A percentile compares a stretch with the other conserved stretches of the same genome.
phyloP scores from a whole-genome alignment of 2,797 vertebrate species.

The Sus cebifrons region DNA sequence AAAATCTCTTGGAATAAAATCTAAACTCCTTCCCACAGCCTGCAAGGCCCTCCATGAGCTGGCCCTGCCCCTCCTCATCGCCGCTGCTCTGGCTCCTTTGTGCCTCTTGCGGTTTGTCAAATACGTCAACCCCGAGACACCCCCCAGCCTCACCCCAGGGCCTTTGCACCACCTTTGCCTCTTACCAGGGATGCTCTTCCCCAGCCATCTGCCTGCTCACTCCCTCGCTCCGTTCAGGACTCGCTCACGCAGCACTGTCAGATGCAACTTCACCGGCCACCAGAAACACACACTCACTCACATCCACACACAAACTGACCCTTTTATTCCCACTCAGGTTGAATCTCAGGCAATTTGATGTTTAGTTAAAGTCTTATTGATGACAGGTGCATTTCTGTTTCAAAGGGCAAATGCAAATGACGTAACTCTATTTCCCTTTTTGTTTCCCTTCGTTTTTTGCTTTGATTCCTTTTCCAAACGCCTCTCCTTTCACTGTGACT shows the following conservation, averaged over 20 bases:
- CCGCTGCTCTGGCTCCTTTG: fast-evolving
- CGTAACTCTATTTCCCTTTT: neutral
- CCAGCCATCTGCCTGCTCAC: neutral
- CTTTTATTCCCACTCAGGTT: neutral
- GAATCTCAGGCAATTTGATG: conserved; percentile 19
- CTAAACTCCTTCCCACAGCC: neutral
- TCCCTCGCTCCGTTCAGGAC: neutral
- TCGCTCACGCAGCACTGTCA: neutral
- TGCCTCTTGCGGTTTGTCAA: neutral
- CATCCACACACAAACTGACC: neutral
- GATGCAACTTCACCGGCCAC: neutral
- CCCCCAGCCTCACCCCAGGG: fast-evolving
- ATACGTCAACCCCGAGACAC: fast-evolving
- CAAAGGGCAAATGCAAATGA: neutral
- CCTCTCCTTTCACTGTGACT: neutral
- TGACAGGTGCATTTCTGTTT: neutral
- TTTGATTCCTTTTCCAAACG: neutral
- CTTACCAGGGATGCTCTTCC: no score
- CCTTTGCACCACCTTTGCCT: neutral
- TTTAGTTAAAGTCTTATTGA: neutral
- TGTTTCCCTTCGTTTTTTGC: neutral
- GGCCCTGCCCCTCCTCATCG: neutral
- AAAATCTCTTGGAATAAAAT: neutral
- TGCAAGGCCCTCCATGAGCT: neutral
- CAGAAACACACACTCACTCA: neutral